These are phyloP conservation scores for Opisthocomus hoazin DNA, from an alignment of 2,113 vertebrate species.

Conservation along the genomic window DNA sequence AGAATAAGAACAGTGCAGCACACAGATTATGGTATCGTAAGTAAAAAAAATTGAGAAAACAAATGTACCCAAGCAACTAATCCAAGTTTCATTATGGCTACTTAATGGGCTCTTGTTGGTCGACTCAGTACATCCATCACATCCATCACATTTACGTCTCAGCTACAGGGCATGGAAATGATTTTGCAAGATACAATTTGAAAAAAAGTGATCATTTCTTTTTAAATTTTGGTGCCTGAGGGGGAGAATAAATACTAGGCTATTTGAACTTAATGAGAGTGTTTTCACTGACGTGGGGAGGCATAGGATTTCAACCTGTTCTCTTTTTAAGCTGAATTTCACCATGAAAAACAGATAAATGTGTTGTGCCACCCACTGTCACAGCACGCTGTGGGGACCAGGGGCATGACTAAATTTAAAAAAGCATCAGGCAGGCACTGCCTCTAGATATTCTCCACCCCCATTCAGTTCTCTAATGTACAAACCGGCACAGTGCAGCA, in stretches of 20 bases:
- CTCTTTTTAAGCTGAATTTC: not conserved
- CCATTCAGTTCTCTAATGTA: not conserved
- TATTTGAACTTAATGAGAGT: not conserved
- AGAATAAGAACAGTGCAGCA: not conserved
- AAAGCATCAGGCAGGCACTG: not conserved
- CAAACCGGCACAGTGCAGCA: not conserved
- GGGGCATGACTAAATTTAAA: not conserved
- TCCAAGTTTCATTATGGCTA: not conserved
- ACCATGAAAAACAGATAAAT: not conserved
- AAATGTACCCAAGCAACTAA: not conserved
- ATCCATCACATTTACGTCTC: not conserved
- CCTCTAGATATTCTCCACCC: not conserved
- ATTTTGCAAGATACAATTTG: not conserved
- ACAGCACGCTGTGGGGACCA: not conserved
- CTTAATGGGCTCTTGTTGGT: not conserved
- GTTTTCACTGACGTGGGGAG: not conserved
- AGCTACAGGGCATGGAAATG: not conserved
- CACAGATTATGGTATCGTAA: not conserved
- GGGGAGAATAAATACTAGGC: not conserved
- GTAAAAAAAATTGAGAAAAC: not conserved
- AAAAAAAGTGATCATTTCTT: not conserved
- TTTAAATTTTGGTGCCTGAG: not conserved
- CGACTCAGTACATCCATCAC: not conserved
- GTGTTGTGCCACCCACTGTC: not conserved
- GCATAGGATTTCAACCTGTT: not conserved